Conservation (phyloP, 2,797 vertebrate genomes). For the Adrianichthys oophorus region DNA sequence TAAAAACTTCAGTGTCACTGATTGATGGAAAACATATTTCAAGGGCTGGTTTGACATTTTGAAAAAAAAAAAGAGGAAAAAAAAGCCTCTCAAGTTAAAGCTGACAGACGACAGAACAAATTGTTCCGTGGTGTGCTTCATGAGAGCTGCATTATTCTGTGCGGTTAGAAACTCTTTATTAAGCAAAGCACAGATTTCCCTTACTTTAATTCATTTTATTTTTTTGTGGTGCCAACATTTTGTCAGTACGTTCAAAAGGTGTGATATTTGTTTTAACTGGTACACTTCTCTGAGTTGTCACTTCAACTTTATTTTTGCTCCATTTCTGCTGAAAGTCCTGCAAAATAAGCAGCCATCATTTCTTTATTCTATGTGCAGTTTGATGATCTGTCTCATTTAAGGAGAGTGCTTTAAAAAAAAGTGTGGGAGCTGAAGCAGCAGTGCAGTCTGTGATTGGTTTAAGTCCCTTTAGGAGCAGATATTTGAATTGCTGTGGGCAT, state of each 20-base stretch:
- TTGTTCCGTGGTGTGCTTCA: not conserved
- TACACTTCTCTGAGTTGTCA: too few relatives aligned
- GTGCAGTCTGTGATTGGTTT: not conserved
- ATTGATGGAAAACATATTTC: conserved; percentile 1
- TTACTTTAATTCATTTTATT: not conserved
- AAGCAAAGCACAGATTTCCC: not conserved
- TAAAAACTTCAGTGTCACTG: conserved; percentile 3
- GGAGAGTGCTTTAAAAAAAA: conserved; percentile 2
- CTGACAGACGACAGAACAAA: not conserved
- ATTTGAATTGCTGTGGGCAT: not conserved
- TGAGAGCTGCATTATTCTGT: not conserved
- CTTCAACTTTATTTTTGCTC: not conserved
- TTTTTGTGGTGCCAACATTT: not conserved
- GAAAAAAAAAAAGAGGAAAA: conserved; percentile 10
- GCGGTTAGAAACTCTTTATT: not conserved
- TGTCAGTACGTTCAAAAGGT: not conserved
- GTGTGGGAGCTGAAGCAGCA: not conserved
- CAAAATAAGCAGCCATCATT: not conserved
- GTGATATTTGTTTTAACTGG: too few relatives aligned
- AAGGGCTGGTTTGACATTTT: conserved; percentile 9
- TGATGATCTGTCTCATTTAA: conserved; percentile 3
- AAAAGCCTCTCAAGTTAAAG: not conserved
- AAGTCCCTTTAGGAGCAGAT: not conserved
- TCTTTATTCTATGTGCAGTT: not conserved
- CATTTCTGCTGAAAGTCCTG: not conserved